These are phyloP conservation scores for Platypus cylindrus DNA, from an alignment of 2,888 invertebrate genomes.

Conservation along the genomic window DNA sequence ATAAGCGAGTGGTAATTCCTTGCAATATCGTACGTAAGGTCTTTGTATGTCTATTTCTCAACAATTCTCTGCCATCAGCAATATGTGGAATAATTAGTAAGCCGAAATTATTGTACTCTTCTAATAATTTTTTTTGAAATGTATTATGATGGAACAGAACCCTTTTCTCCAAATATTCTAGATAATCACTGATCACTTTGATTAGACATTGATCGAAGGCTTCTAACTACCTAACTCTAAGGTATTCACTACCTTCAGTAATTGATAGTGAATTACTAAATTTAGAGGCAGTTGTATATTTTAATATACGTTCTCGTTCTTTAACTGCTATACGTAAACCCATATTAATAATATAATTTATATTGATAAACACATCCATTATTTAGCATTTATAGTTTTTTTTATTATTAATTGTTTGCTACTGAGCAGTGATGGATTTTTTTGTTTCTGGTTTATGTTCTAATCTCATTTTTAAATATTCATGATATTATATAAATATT, in stretches of 20 bases:
- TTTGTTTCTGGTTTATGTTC: slow-evolving; percentile 71
- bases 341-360: no score
- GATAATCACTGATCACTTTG: slow-evolving; percentile 51
- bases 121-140: slow-evolving; percentile 62
- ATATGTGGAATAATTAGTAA: slow-evolving; percentile 66
- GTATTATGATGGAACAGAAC: slow-evolving; percentile 53
- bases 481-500: no score
- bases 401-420: slow-evolving; percentile 67
- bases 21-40: slow-evolving; percentile 39
- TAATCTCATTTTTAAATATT: slow-evolving; percentile 74
- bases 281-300: slow-evolving; percentile 11
- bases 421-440: slow-evolving; percentile 74
- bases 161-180: slow-evolving; percentile 77
- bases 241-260: no score
- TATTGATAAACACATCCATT: no score
- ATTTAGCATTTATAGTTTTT: no score
- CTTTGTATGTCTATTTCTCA: slow-evolving; percentile 61
- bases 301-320: slow-evolving; percentile 52
- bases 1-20: slow-evolving; percentile 36
- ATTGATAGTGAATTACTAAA: no score
- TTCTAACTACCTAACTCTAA: no score
- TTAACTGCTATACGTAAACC: slow-evolving; percentile 68
- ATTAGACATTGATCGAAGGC: slow-evolving; percentile 64
- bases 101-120: slow-evolving; percentile 82
- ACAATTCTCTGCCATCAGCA: slow-evolving; percentile 53